Evolutionary conservation across 2,888 invertebrate genomes (phyloP).

Genomic region (Torymus texanus): DNA sequence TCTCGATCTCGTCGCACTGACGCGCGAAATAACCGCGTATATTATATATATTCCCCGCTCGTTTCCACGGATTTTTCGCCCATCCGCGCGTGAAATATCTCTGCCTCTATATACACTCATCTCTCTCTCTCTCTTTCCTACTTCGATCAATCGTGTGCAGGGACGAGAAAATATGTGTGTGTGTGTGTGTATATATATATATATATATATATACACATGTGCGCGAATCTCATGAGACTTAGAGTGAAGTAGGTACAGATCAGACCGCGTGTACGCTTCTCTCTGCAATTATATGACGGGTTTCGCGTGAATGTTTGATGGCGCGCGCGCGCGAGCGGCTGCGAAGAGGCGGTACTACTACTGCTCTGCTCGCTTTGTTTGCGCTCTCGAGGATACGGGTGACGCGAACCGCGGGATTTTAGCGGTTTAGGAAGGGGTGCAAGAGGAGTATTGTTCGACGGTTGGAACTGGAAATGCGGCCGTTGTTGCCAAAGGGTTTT

Average conservation of each 20-base stretch:
- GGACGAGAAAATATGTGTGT: neutral
- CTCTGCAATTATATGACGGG: slow-evolving; percentile 31
- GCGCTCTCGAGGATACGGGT: neutral
- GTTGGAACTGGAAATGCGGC: neutral
- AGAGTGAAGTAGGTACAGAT: neutral
- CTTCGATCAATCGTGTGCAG: slow-evolving; percentile 31
- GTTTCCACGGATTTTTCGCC: too few species aligned
- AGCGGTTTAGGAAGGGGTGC: too few species aligned
- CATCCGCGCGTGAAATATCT: too few species aligned
- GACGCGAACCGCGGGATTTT: too few species aligned
- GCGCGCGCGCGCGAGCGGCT: too few species aligned
- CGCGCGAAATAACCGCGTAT: too few species aligned
- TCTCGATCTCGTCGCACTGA: too few species aligned
- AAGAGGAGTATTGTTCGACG: too few species aligned
- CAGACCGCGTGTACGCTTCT: too few species aligned
- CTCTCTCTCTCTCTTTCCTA: slow-evolving; percentile 17
- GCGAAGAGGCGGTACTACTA: neutral
- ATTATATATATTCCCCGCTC: too few species aligned
- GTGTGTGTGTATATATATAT: too few species aligned
- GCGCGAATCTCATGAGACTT: neutral
- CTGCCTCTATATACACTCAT: neutral
- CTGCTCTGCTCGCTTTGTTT: neutral
- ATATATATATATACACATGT: slow-evolving; percentile 7
- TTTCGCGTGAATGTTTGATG: slow-evolving; percentile 32
- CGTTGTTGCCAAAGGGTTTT: neutral